Evolutionary conservation across 2,797 vertebrate species (phyloP), one percentile per base, ranked within the genome.

Genomic region (Margarornis squamiger): DNA sequence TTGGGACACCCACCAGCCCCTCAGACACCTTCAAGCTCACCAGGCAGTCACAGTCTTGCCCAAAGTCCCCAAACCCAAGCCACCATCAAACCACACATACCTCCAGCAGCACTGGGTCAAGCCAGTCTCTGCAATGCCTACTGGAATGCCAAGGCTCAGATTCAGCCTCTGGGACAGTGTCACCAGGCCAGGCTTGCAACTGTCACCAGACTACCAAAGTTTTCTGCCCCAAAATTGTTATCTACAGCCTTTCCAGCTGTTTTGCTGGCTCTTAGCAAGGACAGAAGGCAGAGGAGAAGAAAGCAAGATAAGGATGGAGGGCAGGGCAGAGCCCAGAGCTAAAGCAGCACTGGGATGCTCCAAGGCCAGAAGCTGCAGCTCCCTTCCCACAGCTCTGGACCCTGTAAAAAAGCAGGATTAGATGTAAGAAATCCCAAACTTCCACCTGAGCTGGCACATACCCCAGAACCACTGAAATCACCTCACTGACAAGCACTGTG

Each of bases 121-220:
- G 36, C 10, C 18, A 3, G 2, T 3, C 30, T 61, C 36, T 21
- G 7, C 36, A 36, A 36, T 36, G 38, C 27, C 48, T 52, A 20
- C 39, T 74, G 39, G 17, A 5, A 43, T 9, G 26, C 11, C 30
- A 72, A 79, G n/a, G 21, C 24, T 79, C 0, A 0, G 30, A 55
- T 71, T 90, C 36, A 83, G 21, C 27, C 36, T 43, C 75, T 58
- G 26, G 34, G 21, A 66, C 14, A 14, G 4, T 4, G 19, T 46
- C 43, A 24, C n/a, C 4, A 1, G 7, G 22, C 21, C 55, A 80
- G 23, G n/a, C 9, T 79, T 36, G 19, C 6, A 6, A 29, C 24
- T 4, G 0, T 57, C 54, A 70, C 13, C 3, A 1, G 34, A 41
- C 68, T 68, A n/a, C 8, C 26, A 51, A 73, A 83, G 59, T 48